These are phyloP conservation scores for Perccottus glenii DNA, from an alignment of 2,113 vertebrate genomes.

Conservation along the genomic window DNA sequence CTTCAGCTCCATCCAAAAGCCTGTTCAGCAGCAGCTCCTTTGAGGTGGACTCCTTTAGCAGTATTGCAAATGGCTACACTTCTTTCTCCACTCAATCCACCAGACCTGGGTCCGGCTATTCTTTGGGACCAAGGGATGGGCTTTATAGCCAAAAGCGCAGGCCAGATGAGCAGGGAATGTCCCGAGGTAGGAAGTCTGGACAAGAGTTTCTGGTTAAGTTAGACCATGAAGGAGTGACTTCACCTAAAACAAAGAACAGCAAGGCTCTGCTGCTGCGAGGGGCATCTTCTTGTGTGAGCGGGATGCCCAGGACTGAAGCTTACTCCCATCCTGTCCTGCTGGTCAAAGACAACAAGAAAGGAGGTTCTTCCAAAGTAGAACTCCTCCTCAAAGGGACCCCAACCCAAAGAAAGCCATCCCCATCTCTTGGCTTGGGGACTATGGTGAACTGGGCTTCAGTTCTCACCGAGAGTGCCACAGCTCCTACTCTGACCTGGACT, in stretches of 20 bases:
- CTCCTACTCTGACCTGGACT: constrained; percentile 90
- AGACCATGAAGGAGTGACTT: constrained; percentile 96
- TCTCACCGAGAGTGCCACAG: constrained; percentile 92
- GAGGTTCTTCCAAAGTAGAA: constrained; percentile 81
- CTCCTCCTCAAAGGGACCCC: constrained; percentile 85
- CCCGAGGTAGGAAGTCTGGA: constrained; percentile 80
- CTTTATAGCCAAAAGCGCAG: constrained; percentile 83
- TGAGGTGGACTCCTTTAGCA: constrained; percentile 93
- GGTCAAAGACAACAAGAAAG: constrained; percentile 89
- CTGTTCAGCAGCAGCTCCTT: constrained; percentile 93
- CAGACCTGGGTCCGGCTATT: constrained; percentile 77
- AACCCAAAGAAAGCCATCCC: constrained; percentile 82
- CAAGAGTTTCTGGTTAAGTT: constrained; percentile 92
- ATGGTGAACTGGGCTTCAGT: constrained; percentile 83
- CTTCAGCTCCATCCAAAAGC: constrained; percentile 71
- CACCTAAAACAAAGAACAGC: constrained; percentile 95
- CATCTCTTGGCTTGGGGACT: constrained; percentile 72
- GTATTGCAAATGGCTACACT: constrained; percentile 92
- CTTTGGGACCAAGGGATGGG: constrained; percentile 76
- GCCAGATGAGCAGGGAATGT: constrained; percentile 72
- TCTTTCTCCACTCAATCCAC: constrained; percentile 83
- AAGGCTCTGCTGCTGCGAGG: constrained; percentile 85
- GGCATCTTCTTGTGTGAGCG: constrained; percentile 69
- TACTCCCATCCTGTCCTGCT: constrained; percentile 85
- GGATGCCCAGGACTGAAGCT: constrained; percentile 77